Evolutionary conservation across 2,113 vertebrate genomes (phyloP).

Genomic region (Trichechus manatus): DNA sequence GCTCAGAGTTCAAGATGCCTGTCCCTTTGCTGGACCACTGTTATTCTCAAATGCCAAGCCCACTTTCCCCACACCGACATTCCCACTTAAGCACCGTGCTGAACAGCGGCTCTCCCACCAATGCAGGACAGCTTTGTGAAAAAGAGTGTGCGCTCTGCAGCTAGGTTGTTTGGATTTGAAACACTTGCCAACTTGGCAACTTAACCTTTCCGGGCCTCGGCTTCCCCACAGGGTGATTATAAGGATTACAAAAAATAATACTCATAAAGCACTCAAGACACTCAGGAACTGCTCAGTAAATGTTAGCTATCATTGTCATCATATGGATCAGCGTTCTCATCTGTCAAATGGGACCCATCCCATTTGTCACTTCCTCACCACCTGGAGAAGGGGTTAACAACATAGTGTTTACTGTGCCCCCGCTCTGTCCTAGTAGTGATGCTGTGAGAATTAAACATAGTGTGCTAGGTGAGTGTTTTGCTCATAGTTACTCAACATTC

Average conservation of each 20-base stretch:
- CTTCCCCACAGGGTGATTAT: background rate
- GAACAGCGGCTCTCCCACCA: background rate
- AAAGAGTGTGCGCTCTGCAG: background rate
- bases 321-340: background rate
- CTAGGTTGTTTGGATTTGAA: too few relatives aligned
- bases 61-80: too few relatives aligned
- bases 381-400: background rate
- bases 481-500: too few relatives aligned
- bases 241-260: background rate
- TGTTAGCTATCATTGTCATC: rapidly evolving
- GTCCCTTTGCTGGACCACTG: background rate
- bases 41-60: background rate
- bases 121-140: background rate
- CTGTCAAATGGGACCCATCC: background rate
- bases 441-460: background rate
- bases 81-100: background rate
- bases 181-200: background rate
- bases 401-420: too few relatives aligned
- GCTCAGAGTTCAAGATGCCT: background rate
- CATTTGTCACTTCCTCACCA: rapidly evolving
- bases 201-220: background rate
- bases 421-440: too few relatives aligned
- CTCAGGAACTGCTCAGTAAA: rapidly evolving
- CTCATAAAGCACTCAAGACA: rapidly evolving
- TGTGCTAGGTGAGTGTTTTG: background rate